These are phyloP conservation scores for Thalassophryne amazonica DNA, from an alignment of 2,797 vertebrate species.

Conservation along the genomic window DNA sequence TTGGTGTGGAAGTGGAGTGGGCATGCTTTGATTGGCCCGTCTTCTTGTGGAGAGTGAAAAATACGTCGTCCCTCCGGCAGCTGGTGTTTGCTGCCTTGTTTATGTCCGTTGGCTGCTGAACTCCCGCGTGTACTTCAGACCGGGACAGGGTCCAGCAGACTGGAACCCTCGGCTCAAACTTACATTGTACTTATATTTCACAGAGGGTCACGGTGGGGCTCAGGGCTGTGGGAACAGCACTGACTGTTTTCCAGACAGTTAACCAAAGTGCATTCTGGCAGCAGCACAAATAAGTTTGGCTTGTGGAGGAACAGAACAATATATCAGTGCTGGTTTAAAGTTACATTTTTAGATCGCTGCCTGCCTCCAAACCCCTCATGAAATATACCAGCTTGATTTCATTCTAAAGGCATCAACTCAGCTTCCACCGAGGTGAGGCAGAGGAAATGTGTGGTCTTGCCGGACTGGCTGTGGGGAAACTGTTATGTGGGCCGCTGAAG, in stretches of 20 bases:
- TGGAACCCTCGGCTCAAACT: neutral
- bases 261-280: slow-evolving; percentile 18
- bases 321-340: slow-evolving; percentile 1
- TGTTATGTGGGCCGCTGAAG: no score
- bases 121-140: slow-evolving; percentile 43
- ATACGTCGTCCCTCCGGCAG: slow-evolving; percentile 35
- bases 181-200: slow-evolving; percentile 5
- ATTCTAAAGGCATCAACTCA: no score
- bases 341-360: no score
- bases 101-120: slow-evolving; percentile 60
- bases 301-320: neutral
- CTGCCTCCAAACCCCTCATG: no score
- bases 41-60: slow-evolving; percentile 32
- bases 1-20: slow-evolving; percentile 25
- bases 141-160: slow-evolving; percentile 24
- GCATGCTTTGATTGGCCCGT: slow-evolving; percentile 34
- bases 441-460: no score
- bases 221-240: neutral
- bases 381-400: no score
- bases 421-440: no score
- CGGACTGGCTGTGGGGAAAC: no score
- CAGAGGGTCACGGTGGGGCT: slow-evolving; percentile 9
- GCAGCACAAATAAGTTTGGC: neutral
- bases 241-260: slow-evolving; percentile 17
- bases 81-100: slow-evolving; percentile 59